A percentile compares a stretch with the other conserved stretches of the same genome.
phyloP scores from a whole-genome alignment of 1,140 invertebrate genomes.

The Sweltsa coloradensis region DNA sequence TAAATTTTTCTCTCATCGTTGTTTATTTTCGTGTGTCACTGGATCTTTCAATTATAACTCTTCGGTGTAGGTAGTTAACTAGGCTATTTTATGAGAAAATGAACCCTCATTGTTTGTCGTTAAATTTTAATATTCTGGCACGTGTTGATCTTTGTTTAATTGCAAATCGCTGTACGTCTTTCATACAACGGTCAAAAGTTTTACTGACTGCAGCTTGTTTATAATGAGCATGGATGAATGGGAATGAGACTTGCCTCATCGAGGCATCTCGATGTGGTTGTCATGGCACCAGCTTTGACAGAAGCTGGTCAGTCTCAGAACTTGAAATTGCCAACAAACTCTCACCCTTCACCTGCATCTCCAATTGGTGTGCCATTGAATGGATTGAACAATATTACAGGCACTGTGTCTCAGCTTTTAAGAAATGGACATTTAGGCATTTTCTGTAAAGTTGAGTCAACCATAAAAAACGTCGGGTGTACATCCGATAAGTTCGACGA shows the following conservation, averaged over 20 bases:
- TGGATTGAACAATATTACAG: slow-evolving; percentile 12
- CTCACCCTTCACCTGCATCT: slow-evolving; percentile 15
- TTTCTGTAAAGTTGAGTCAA: neutral
- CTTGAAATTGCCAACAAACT: slow-evolving; percentile 30
- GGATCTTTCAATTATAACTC: neutral
- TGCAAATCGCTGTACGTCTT: no score
- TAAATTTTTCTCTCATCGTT: no score
- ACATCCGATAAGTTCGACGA: neutral
- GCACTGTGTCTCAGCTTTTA: slow-evolving; percentile 6
- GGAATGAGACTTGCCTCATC: slow-evolving; percentile 22
- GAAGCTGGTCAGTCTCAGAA: slow-evolving; percentile 48
- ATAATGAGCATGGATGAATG: slow-evolving; percentile 23
- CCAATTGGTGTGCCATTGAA: slow-evolving; percentile 11
- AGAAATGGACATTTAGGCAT: slow-evolving; percentile 6
- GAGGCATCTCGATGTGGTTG: slow-evolving; percentile 46
- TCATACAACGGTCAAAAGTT: no score
- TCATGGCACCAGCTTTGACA: slow-evolving; percentile 61
- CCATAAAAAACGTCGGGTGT: no score
- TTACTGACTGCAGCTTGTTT: neutral
- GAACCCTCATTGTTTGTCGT: neutral
- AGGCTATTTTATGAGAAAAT: neutral
- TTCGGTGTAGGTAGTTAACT: neutral
- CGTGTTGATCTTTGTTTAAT: neutral
- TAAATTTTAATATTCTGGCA: neutral
- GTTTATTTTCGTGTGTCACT: no score